These are phyloP conservation scores for Macrochelys suwanniensis DNA, from an alignment of 2,797 vertebrate species.

Conservation along the genomic window DNA sequence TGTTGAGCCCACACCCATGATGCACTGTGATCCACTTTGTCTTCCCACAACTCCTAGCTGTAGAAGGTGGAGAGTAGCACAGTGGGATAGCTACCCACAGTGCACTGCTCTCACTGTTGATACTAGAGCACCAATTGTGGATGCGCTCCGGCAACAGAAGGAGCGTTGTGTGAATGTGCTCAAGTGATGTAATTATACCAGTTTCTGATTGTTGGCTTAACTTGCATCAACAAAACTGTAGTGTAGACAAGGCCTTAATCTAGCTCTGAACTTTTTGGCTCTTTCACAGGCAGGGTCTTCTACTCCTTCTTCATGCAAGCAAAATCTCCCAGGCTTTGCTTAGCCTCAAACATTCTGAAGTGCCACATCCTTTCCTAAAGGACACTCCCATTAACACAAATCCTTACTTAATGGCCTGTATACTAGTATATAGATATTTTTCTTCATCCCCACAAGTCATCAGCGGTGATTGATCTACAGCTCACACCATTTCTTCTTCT, in stretches of 20 bases:
- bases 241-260: rapidly evolving
- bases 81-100: too few species aligned
- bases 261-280: neutral
- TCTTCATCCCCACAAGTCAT: neutral
- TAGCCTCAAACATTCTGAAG: neutral
- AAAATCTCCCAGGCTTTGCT: rapidly evolving
- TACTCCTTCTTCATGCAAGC: rapidly evolving
- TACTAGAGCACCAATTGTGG: too few species aligned
- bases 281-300: rapidly evolving
- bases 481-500: neutral
- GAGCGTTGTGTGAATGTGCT: too few species aligned
- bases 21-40: too few species aligned
- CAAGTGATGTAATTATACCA: too few species aligned
- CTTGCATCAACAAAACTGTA: too few species aligned
- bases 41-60: too few species aligned
- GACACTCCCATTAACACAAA: neutral
- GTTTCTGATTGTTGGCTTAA: too few species aligned
- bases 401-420: neutral
- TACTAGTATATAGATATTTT: neutral
- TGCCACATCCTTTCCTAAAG: neutral
- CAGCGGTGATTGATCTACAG: neutral
- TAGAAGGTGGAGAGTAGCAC: too few species aligned
- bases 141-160: too few species aligned
- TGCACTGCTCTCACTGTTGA: too few species aligned
- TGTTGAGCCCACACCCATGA: too few species aligned